phyloP scores from a whole-genome alignment of 1,140 invertebrate species.

The Papilio xuthus region DNA sequence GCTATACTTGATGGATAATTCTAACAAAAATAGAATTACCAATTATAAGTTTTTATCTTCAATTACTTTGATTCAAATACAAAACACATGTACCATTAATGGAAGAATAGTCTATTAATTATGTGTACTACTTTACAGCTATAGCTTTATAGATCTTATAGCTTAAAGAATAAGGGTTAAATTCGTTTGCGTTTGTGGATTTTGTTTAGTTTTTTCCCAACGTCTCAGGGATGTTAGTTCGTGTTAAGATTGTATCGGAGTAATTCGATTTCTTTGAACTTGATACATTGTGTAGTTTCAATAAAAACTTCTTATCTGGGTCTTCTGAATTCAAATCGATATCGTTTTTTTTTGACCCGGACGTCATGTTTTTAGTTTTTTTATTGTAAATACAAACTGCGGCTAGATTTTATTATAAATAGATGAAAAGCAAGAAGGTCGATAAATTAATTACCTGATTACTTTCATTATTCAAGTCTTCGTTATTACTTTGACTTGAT shows the following conservation, averaged over 20 bases:
- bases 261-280: conserved; percentile 38
- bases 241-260: conserved; percentile 38
- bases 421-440: neutral
- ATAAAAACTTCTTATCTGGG: conserved; percentile 35
- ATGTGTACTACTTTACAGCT: neutral
- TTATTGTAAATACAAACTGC: neutral
- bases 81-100: conserved; percentile 45
- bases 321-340: conserved; percentile 33
- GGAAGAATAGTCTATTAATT: conserved; percentile 36
- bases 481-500: neutral
- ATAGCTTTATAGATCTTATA: conserved; percentile 21
- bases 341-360: conserved; percentile 30
- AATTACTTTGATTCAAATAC: conserved; percentile 47
- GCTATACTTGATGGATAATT: conserved; percentile 21
- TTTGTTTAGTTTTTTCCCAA: conserved; percentile 38
- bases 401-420: neutral
- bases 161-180: neutral
- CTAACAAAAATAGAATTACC: conserved; percentile 39
- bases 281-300: conserved; percentile 34
- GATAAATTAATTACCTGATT: neutral
- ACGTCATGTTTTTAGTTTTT: conserved; percentile 30
- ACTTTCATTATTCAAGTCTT: neutral
- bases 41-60: conserved; percentile 45
- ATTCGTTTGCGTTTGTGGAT: neutral
- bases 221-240: conserved; percentile 32